Conservation (phyloP, 2,888 invertebrate species). For the Drosophila atripex region DNA sequence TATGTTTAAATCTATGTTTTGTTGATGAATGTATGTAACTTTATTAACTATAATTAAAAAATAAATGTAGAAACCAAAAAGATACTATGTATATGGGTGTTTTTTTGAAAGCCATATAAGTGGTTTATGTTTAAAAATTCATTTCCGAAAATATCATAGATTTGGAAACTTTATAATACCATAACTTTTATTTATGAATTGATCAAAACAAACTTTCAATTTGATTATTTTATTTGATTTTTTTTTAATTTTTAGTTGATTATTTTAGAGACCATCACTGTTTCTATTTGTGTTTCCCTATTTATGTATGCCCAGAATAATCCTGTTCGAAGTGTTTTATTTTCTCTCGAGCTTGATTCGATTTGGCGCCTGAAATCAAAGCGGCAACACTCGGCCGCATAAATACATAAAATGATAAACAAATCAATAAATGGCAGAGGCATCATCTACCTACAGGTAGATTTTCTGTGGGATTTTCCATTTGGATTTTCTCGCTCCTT, state of each 20-base stretch:
- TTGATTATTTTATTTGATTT: no score
- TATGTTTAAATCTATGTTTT: neutral
- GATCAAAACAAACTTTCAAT: no score
- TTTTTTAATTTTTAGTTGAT: no score
- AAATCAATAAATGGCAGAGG: conserved; percentile 67
- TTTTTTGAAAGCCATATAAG: no score
- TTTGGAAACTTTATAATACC: no score
- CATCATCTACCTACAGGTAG: conserved; percentile 34
- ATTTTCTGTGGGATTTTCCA: conserved; percentile 31
- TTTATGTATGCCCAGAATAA: conserved; percentile 23
- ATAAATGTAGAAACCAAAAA: neutral
- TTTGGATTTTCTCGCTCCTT: conserved; percentile 38
- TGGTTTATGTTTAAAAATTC: no score
- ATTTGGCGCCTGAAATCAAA: conserved; percentile 67
- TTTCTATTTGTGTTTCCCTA: neutral
- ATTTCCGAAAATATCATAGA: no score
- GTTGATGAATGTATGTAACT: conserved; percentile 11
- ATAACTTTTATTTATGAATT: no score
- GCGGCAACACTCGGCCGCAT: conserved; percentile 37
- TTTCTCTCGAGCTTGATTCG: conserved; percentile 46
- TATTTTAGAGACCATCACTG: conserved; percentile 3
- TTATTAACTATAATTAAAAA: neutral
- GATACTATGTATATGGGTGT: neutral
- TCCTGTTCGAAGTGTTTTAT: conserved; percentile 37
- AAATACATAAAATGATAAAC: conserved; percentile 49